A percentile compares a stretch with the other conserved stretches of the same genome.
Conservation (phyloP, 1,140 invertebrate species). For the Zaprionus gabonicus region DNA sequence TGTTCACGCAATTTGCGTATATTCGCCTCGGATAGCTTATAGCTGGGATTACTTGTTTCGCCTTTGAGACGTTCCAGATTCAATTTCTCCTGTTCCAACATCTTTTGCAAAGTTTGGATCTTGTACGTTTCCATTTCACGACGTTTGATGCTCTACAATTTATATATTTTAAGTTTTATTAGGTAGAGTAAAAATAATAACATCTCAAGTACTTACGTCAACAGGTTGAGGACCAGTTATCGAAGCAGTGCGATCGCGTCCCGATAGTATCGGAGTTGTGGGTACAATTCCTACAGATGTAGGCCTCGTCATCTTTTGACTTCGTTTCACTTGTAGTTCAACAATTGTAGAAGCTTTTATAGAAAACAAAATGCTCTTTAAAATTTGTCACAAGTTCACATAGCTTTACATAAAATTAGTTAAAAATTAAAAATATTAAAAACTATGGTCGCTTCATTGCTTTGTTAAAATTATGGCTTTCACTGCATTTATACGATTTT, state of each 20-base stretch:
- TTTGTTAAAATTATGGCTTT: constrained; percentile 1
- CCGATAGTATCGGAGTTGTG: constrained; percentile 76
- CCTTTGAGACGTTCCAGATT: constrained; percentile 89
- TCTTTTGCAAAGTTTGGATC: constrained; percentile 90
- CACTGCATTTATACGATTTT: constrained; percentile 12
- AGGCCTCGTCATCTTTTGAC: constrained; percentile 76
- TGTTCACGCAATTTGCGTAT: constrained; percentile 82
- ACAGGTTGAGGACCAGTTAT: constrained; percentile 96
- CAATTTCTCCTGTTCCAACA: constrained; percentile 92
- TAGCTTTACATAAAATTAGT: background rate
- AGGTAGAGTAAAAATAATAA: background rate
- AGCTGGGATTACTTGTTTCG: constrained; percentile 77
- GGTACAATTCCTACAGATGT: constrained; percentile 75
- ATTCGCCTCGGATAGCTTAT: constrained; percentile 80
- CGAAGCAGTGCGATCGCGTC: constrained; percentile 83
- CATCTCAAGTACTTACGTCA: constrained; percentile 87
- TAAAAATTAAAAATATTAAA: too few relatives aligned
- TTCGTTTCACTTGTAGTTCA: constrained; percentile 80
- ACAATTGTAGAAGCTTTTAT: constrained; percentile 74
- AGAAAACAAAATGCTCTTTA: constrained; percentile 26
- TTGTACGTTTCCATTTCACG: constrained; percentile 90
- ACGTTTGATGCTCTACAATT: constrained; percentile 90
- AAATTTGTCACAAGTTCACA: background rate
- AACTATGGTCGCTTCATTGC: background rate
- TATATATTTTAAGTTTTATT: background rate